Conservation (phyloP, 1,140 invertebrate species). For the Gonioctena quinquepunctata region DNA sequence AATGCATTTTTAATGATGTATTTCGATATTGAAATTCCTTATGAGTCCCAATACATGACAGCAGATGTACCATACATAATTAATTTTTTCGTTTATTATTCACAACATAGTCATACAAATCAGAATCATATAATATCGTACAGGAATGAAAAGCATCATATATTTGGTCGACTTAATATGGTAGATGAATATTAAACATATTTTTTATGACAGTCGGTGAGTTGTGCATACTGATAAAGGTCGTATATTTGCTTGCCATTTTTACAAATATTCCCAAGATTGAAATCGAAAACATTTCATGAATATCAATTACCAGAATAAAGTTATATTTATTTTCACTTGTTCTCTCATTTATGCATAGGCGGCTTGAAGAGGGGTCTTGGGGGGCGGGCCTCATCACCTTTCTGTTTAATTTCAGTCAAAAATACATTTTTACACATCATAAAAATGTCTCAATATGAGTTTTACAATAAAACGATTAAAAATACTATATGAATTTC, state of each 20-base stretch:
- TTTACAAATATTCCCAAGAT: conserved; percentile 7
- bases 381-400: too few relatives aligned
- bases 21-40: conserved; percentile 15
- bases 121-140: conserved; percentile 19
- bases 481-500: too few relatives aligned
- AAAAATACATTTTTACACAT: too few relatives aligned
- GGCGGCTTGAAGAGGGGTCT: too few relatives aligned
- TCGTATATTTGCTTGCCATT: conserved; percentile 12
- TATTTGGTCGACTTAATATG: conserved; percentile 27
- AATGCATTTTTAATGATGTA: conserved; percentile 36
- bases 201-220: conserved; percentile 23
- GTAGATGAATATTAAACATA: conserved; percentile 28
- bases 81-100: conserved; percentile 31
- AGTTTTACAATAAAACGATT: too few relatives aligned
- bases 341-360: too few relatives aligned
- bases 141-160: conserved; percentile 18
- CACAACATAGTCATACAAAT: conserved; percentile 24
- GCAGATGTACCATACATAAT: conserved; percentile 30
- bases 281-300: neutral
- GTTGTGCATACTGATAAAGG: conserved; percentile 19
- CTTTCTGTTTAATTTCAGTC: too few relatives aligned
- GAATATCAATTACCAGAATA: neutral
- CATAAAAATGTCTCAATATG: too few relatives aligned
- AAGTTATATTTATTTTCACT: neutral
- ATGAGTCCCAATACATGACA: conserved; percentile 5